Evolutionary conservation across 2,797 vertebrate species (phyloP), one percentile per base, ranked within the genome.

Genomic region (Bovichtus diacanthus): DNA sequence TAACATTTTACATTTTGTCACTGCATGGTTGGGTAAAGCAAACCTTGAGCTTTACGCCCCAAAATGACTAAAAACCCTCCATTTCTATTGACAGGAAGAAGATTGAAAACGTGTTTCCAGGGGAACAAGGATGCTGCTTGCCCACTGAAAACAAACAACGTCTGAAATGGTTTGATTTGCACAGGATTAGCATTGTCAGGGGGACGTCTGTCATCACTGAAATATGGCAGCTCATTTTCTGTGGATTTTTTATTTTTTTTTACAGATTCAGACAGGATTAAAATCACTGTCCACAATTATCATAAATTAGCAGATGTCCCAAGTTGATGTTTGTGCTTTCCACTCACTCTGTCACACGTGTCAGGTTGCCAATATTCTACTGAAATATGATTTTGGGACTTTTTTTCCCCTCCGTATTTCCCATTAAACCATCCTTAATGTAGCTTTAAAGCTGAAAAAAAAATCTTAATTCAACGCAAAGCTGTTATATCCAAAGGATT

Each of bases 141-240:
- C 31, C 31, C 1, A 2, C 5, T 1, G n/a, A 68, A 60, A 71
- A 71, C 61, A 84, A 84, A 74, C 29, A 77, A 16, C 29, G 15
- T 53, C 60, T 76, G 74, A 81, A 84, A 74, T 23, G 29, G 36
- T 46, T 82, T 62, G 77, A 85, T 90, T 85, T 83, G 47, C 12
- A 38, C 18, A 50, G 75, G 82, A 87, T 90, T 89, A 86, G 2
- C 21, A 10, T 51, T 9, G 80, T 82, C 81, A 54, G 53, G 70
- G 70, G 64, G 82, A 78, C 64, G 44, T 58, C 71, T 74, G 74
- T 76, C 73, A 60, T 71, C 63, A n/a, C 19, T 7, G 0, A 21
- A 65, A 64, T 4, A 61, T 29, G 36, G 63, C 1, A 64, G 59
- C 70, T 72, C 41, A 68, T 74, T 80, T 69, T 74, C 78, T 46